A percentile compares a stretch with the other conserved stretches of the same genome.
Conservation (phyloP, 2,797 vertebrate genomes). For the Macropodus opercularis region DNA sequence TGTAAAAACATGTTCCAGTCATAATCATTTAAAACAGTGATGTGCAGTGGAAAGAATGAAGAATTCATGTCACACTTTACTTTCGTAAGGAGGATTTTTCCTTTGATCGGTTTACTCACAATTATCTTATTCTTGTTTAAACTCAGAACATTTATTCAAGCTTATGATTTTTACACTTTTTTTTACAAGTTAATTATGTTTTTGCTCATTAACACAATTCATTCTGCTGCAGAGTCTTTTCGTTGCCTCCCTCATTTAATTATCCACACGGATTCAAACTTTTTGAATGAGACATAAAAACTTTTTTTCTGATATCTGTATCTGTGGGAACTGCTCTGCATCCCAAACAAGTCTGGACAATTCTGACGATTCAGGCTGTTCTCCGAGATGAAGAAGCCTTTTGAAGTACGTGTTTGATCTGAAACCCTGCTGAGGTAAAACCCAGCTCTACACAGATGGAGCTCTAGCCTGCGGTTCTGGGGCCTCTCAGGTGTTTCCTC, state of each 20-base stretch:
- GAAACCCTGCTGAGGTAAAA: conserved; percentile 37
- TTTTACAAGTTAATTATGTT: not conserved
- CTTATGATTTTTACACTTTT: not conserved
- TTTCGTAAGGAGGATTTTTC: too few species aligned
- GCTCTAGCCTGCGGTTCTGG: conserved; percentile 18
- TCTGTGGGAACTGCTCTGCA: conserved; percentile 11
- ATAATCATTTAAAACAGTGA: too few species aligned
- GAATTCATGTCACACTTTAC: too few species aligned
- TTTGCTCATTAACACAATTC: not conserved
- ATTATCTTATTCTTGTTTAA: not conserved
- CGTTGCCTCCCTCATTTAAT: not conserved
- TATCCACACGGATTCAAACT: conserved; percentile 3
- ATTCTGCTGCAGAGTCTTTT: not conserved
- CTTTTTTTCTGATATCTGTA: not conserved
- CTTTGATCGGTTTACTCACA: not conserved
- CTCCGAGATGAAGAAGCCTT: conserved; percentile 28
- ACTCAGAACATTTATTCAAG: conserved; percentile 3
- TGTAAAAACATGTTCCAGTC: too few species aligned
- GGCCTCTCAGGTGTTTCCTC: conserved; percentile 38
- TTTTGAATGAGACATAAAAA: conserved; percentile 15
- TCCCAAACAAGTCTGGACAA: conserved; percentile 37
- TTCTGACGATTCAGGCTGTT: conserved; percentile 33
- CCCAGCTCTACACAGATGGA: conserved; percentile 22
- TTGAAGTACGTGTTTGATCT: conserved; percentile 65
- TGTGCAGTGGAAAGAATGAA: too few species aligned